Percentiles rank a stretch among this genome's conserved stretches.
phyloP scores from a whole-genome alignment of 2,888 invertebrate genomes.

The Crepidodera aurea region DNA sequence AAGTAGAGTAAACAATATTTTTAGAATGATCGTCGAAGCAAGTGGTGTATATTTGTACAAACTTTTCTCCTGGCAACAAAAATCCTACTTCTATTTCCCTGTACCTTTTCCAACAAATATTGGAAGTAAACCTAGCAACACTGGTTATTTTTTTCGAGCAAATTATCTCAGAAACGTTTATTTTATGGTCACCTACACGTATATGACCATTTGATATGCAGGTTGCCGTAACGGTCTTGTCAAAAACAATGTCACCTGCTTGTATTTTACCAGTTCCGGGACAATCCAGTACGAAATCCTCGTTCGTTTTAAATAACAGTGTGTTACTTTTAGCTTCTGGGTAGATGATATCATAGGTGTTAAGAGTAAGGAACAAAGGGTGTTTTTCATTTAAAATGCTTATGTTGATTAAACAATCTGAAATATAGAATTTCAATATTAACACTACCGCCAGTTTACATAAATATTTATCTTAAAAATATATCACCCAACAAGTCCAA shows the following conservation, averaged over 20 bases:
- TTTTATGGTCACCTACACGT: constrained; percentile 21
- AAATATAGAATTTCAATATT: background rate
- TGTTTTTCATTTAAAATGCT: constrained; percentile 27
- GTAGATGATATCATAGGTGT: constrained; percentile 22
- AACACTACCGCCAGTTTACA: no score
- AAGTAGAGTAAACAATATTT: constrained; percentile 65
- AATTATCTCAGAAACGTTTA: constrained; percentile 59
- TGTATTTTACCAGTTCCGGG: constrained; percentile 25
- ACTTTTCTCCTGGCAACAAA: constrained; percentile 15
- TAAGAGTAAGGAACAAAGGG: constrained; percentile 31
- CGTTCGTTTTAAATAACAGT: constrained; percentile 2
- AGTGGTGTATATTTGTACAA: constrained; percentile 8
- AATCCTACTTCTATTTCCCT: constrained; percentile 63
- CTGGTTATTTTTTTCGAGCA: constrained; percentile 60
- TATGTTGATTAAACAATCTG: constrained; percentile 36
- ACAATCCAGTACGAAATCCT: constrained; percentile 26
- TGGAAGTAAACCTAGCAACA: constrained; percentile 58
- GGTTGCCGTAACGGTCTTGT: constrained; percentile 22
- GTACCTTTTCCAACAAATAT: constrained; percentile 61
- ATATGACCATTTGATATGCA: constrained; percentile 42
- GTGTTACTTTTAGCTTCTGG: constrained; percentile 16
- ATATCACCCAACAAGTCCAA: no score
- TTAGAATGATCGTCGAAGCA: constrained; percentile 65
- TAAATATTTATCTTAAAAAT: no score
- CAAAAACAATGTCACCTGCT: constrained; percentile 5